Percentiles rank a stretch among this genome's conserved stretches.
phyloP scores from a whole-genome alignment of 2,113 vertebrate species.

The Corydoras maculifer region DNA sequence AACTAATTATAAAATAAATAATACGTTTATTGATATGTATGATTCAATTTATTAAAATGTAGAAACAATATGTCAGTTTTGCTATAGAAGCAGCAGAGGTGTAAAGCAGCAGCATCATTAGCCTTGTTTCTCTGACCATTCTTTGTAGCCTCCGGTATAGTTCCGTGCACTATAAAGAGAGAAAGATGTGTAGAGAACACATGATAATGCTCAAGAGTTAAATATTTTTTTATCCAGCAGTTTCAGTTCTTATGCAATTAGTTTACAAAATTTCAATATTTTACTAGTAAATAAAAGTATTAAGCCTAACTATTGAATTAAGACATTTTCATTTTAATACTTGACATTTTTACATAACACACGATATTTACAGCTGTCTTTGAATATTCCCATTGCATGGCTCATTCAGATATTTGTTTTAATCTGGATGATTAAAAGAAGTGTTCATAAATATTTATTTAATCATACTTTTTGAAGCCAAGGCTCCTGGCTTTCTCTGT shows the following conservation, averaged over 20 bases:
- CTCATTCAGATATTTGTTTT: not conserved
- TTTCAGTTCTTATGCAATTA: no score
- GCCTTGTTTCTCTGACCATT: slow-evolving; percentile 64
- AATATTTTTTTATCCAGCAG: no score
- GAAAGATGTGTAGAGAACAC: not conserved
- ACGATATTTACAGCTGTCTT: not conserved
- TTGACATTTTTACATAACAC: not conserved
- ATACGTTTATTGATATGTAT: not conserved
- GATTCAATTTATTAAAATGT: not conserved
- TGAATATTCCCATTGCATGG: no score
- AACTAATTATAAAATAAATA: not conserved
- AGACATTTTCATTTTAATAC: not conserved
- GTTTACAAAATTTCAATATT: no score
- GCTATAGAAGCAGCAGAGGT: not conserved
- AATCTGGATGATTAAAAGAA: not conserved
- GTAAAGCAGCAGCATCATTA: slow-evolving; percentile 42
- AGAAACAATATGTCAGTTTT: not conserved
- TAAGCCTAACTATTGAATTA: no score
- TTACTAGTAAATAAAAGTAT: no score
- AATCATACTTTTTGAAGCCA: slow-evolving; percentile 62
- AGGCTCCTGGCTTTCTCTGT: slow-evolving; percentile 56
- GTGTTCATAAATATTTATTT: not conserved
- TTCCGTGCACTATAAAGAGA: slow-evolving; percentile 64
- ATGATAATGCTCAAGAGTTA: no score
- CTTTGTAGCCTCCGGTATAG: slow-evolving; percentile 65